Base-by-base conservation (phyloP, 1,140 invertebrate species). In the Uloborus diversus region DNA sequence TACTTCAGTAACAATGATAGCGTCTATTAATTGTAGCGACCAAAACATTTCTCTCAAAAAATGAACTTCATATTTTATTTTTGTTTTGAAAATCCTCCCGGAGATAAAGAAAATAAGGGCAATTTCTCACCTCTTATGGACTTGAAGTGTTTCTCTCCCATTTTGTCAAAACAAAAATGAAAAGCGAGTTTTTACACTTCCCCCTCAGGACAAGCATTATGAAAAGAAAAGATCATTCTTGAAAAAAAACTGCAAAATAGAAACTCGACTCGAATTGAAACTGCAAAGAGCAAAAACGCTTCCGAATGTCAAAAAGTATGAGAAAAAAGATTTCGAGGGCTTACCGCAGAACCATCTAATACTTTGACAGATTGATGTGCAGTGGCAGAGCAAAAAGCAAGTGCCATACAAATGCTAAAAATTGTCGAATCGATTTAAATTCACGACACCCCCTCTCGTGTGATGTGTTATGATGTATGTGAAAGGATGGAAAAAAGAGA, bases 371-470 rank as follows among this genome's bases (percentile, higher is more conserved):
- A 78, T 78, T 78, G 62, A 78, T 78, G 66, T 61, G 59, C 27
- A 65, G 32, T 65, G 73, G 49, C 73, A 78, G 61, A 78, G 73
- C 49, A 78, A 62, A 51, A 42, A 57, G 73, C 62, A 78, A 65
- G 73, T 37, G 73, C 61, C 47, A 78, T 78, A 78, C 61, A 78
- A 78, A 78, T 78, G 73, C 62, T 56, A 65, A 66, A 78, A 78
- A 78, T 65, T 76, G 71, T 78, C 73, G 66, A 78, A 78, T 78
- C 73, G 61, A 65, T 78, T 78, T 78, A 65, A 78, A 66, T 65
- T 78, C 73, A 27, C 23, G 20, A 49, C 62, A 66, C 42, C 57
- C n/a, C 23, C 25, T 23, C 69, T 14, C 57, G 32, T 37, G 28
- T 11, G n/a, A 33, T 51, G 20, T 32, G 62, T 78, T 78, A 78